Conservation (phyloP, 2,888 invertebrate species). For the Hofmannophila pseudospretella region DNA sequence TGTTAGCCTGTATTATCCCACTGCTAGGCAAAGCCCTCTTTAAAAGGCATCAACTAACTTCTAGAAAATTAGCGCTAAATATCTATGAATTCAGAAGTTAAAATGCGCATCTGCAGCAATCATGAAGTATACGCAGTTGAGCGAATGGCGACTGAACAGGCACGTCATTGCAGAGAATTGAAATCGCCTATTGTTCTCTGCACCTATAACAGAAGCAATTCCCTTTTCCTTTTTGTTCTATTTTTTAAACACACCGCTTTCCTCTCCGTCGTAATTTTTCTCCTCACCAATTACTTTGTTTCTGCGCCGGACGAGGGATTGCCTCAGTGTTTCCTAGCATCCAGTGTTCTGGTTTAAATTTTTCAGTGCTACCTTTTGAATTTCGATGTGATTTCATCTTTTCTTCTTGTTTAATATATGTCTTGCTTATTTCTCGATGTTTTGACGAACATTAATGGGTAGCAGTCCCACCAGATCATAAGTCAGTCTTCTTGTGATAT, state of each 20-base stretch:
- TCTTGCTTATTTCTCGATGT: too few relatives aligned
- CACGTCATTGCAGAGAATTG: slow-evolving; percentile 31
- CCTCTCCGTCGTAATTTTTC: slow-evolving; percentile 51
- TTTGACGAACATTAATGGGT: too few relatives aligned
- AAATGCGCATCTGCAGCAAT: neutral
- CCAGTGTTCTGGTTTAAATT: slow-evolving; percentile 29
- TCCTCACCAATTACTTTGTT: slow-evolving; percentile 59
- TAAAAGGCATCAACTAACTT: too few relatives aligned
- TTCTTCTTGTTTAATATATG: neutral
- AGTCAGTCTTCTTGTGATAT: too few relatives aligned
- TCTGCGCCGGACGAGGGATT: slow-evolving; percentile 41
- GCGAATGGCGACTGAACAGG: slow-evolving; percentile 12
- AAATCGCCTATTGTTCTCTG: slow-evolving; percentile 37
- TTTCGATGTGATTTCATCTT: too few relatives aligned
- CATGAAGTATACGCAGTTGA: neutral
- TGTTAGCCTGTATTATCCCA: too few relatives aligned
- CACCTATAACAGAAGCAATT: slow-evolving; percentile 42
- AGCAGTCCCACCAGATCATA: too few relatives aligned
- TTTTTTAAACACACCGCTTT: slow-evolving; percentile 41
- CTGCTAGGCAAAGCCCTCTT: too few relatives aligned
- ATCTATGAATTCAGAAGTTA: too few relatives aligned
- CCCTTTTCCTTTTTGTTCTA: slow-evolving; percentile 26
- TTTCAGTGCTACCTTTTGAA: slow-evolving; percentile 45
- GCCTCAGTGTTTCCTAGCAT: slow-evolving; percentile 26
- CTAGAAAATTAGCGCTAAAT: too few relatives aligned